These are phyloP conservation scores for Drosophila formosana DNA, from an alignment of 2,888 invertebrate species.

Conservation along the genomic window DNA sequence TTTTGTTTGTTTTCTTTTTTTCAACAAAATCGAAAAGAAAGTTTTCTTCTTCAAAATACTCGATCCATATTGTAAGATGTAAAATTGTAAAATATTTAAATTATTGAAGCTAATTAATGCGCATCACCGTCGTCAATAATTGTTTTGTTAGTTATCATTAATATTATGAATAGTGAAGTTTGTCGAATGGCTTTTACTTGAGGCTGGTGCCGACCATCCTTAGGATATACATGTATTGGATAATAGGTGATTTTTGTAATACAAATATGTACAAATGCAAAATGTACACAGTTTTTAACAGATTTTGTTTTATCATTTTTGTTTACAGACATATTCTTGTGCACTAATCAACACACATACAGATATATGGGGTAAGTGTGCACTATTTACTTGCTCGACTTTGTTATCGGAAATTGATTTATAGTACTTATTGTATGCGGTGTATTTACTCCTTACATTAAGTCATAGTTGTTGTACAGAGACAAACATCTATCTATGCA, in stretches of 20 bases:
- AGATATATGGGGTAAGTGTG: slow-evolving; percentile 10
- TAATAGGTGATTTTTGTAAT: neutral
- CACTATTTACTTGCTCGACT: slow-evolving; percentile 36
- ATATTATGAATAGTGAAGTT: slow-evolving; percentile 1
- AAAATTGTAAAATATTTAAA: slow-evolving; percentile 17
- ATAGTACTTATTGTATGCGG: slow-evolving; percentile 10
- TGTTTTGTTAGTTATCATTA: neutral
- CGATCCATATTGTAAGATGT: slow-evolving; percentile 10
- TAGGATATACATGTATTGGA: neutral
- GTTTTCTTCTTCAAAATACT: slow-evolving; percentile 4
- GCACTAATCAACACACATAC: slow-evolving; percentile 12
- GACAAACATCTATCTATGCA: neutral
- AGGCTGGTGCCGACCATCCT: neutral
- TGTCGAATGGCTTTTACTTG: neutral
- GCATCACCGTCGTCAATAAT: slow-evolving; percentile 16
- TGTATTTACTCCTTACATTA: slow-evolving; percentile 12
- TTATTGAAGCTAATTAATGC: slow-evolving; percentile 23
- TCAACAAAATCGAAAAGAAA: slow-evolving; percentile 19
- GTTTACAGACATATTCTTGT: slow-evolving; percentile 14
- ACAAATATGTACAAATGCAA: slow-evolving; percentile 29
- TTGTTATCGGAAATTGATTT: slow-evolving; percentile 37
- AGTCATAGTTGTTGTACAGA: slow-evolving; percentile 6
- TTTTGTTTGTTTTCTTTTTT: neutral
- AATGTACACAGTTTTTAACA: slow-evolving; percentile 38
- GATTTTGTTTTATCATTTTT: slow-evolving; percentile 1